Conservation (phyloP, 2,797 vertebrate genomes). For the Semotilus atromaculatus region DNA sequence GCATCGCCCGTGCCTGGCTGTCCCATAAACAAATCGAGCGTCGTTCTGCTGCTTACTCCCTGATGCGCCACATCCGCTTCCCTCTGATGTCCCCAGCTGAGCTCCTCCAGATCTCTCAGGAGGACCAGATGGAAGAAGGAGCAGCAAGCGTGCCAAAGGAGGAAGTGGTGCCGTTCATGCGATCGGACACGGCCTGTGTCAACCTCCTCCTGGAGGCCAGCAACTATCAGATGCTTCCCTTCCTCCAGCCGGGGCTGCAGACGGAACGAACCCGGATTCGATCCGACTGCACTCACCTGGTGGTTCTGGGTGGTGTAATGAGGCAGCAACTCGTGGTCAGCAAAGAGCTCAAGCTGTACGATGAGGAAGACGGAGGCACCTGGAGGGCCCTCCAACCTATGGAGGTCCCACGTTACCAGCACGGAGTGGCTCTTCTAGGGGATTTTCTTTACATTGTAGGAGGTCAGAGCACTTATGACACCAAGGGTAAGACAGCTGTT, state of each 20-base stretch:
- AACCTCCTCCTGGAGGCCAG: slow-evolving; percentile 85
- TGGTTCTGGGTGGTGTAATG: slow-evolving; percentile 83
- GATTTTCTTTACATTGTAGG: slow-evolving; percentile 85
- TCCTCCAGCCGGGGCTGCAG: slow-evolving; percentile 81
- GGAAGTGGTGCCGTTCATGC: slow-evolving; percentile 70
- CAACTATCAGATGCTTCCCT: slow-evolving; percentile 87
- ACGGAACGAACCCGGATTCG: slow-evolving; percentile 81
- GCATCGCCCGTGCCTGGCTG: slow-evolving; percentile 77
- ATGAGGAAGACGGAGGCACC: slow-evolving; percentile 66
- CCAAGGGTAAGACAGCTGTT: slow-evolving; percentile 85
- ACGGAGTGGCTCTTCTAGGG: slow-evolving; percentile 81
- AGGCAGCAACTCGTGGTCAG: slow-evolving; percentile 85
- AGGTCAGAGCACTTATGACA: slow-evolving; percentile 85
- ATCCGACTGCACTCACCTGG: slow-evolving; percentile 77
- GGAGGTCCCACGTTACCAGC: slow-evolving; percentile 83
- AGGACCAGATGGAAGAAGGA: slow-evolving; percentile 64
- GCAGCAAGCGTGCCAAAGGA: not conserved
- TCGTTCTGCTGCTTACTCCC: slow-evolving; percentile 63
- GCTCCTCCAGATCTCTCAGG: slow-evolving; percentile 83
- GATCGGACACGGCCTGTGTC: slow-evolving; percentile 76
- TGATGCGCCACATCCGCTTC: slow-evolving; percentile 83
- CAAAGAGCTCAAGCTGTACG: slow-evolving; percentile 80
- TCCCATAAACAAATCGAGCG: slow-evolving; percentile 65
- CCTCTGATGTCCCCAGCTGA: slow-evolving; percentile 80
- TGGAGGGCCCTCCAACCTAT: slow-evolving; percentile 81